A percentile compares a stretch with the other conserved stretches of the same genome.
phyloP scores from a whole-genome alignment of 2,888 invertebrate species.

The Andrena dorsata region DNA sequence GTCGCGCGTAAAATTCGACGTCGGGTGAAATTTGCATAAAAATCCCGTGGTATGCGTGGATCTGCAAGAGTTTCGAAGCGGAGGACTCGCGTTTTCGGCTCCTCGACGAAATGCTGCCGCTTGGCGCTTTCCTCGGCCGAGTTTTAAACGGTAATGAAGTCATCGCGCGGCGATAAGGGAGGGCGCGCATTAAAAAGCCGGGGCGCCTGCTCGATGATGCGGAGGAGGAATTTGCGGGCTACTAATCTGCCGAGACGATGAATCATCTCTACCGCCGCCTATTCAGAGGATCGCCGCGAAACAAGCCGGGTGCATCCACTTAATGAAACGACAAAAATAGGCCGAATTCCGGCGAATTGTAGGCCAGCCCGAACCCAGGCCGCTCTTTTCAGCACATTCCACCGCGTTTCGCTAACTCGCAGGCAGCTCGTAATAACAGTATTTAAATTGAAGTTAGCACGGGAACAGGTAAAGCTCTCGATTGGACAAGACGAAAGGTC shows the following conservation, averaged over 20 bases:
- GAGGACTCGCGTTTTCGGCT: not conserved
- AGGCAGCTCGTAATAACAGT: not conserved
- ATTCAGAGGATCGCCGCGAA: conserved; percentile 32
- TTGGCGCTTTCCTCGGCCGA: not conserved
- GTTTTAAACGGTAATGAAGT: conserved; percentile 47
- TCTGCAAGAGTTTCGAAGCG: not conserved
- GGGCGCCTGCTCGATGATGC: conserved; percentile 35
- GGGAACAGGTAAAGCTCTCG: not conserved
- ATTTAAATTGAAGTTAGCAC: not conserved
- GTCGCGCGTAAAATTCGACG: conserved; percentile 44
- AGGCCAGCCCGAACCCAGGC: not conserved
- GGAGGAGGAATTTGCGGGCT: conserved; percentile 45
- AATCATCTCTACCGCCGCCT: conserved; percentile 54
- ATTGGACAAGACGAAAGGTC: not conserved
- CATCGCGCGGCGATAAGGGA: conserved; percentile 46
- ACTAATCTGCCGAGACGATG: conserved; percentile 60
- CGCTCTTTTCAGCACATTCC: not conserved
- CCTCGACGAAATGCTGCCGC: not conserved
- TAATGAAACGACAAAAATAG: conserved; percentile 54
- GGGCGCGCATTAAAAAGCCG: conserved; percentile 38
- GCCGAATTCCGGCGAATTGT: conserved; percentile 40
- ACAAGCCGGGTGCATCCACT: conserved; percentile 17
- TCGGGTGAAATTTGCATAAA: not conserved
- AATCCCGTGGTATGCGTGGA: too few relatives aligned
- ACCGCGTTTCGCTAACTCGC: conserved; percentile 6